Percentiles rank a stretch among this genome's conserved stretches.
phyloP scores from a whole-genome alignment of 1,140 invertebrate genomes.

The Cherax destructor region DNA sequence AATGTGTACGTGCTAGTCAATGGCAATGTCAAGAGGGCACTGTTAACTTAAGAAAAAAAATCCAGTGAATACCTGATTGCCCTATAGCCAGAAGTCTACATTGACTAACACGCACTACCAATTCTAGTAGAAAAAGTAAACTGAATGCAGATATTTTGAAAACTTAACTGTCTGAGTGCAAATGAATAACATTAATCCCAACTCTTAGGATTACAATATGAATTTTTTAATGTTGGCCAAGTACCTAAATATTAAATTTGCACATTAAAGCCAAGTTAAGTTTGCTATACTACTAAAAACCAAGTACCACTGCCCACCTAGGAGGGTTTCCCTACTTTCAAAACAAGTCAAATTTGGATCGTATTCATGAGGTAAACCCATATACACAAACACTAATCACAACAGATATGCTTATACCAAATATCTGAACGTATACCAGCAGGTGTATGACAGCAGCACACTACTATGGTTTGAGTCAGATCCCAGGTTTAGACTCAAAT shows the following conservation, averaged over 20 bases:
- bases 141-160: neutral
- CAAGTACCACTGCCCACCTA: constrained; percentile 29
- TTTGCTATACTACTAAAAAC: neutral
- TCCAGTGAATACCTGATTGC: too few relatives aligned
- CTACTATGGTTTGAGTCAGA: neutral
- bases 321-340: neutral
- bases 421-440: neutral
- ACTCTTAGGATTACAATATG: neutral
- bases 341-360: neutral
- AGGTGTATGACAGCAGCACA: constrained; percentile 1
- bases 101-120: constrained; percentile 7
- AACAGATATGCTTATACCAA: neutral
- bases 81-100: neutral
- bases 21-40: neutral
- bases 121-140: neutral
- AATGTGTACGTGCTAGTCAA: constrained; percentile 33
- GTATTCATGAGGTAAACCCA: neutral
- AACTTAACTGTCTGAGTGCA: constrained; percentile 18
- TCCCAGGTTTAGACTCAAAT: neutral
- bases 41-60: too few relatives aligned
- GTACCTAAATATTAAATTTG: neutral
- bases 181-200: neutral
- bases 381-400: constrained; percentile 3
- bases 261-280: constrained; percentile 4
- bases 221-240: neutral